Conservation (phyloP, 1,140 invertebrate species). For the Neotoxoptera formosana region DNA sequence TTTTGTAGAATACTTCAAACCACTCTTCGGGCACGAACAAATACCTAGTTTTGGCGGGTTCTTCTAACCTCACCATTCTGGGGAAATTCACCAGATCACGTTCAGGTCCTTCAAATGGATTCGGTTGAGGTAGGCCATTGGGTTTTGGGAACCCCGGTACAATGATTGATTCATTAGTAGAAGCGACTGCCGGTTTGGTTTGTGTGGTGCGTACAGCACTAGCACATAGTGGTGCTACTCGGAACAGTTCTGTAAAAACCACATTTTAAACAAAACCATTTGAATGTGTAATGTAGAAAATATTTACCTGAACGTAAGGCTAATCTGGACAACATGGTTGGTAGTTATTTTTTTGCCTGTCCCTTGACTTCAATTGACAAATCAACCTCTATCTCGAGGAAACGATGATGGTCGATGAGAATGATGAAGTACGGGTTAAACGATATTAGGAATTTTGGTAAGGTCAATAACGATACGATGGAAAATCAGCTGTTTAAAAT, state of each 20-base stretch:
- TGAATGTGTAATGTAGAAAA: neutral
- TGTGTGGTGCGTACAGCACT: neutral
- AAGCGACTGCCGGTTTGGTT: conserved; percentile 23
- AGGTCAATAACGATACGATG: conserved; percentile 14
- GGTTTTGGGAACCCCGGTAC: conserved; percentile 51
- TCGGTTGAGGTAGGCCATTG: conserved; percentile 39
- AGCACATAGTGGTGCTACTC: conserved; percentile 23
- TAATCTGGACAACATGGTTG: conserved; percentile 42
- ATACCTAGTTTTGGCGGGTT: conserved; percentile 79
- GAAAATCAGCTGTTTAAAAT: conserved; percentile 32
- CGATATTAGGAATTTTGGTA: neutral
- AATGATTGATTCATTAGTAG: conserved; percentile 47
- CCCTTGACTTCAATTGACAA: neutral
- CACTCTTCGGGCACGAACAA: conserved; percentile 93
- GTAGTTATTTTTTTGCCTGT: neutral
- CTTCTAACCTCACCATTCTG: conserved; percentile 70
- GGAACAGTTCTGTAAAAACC: conserved; percentile 30
- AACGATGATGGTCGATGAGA: neutral
- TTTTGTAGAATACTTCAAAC: conserved; percentile 93
- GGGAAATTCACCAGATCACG: conserved; percentile 75
- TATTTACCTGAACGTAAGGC: conserved; percentile 52
- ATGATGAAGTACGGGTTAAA: neutral
- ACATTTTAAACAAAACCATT: neutral
- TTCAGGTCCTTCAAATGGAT: conserved; percentile 62
- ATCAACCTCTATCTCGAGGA: neutral